Conservation (phyloP, 2,797 vertebrate genomes). For the Catamblyrhynchus diadema region DNA sequence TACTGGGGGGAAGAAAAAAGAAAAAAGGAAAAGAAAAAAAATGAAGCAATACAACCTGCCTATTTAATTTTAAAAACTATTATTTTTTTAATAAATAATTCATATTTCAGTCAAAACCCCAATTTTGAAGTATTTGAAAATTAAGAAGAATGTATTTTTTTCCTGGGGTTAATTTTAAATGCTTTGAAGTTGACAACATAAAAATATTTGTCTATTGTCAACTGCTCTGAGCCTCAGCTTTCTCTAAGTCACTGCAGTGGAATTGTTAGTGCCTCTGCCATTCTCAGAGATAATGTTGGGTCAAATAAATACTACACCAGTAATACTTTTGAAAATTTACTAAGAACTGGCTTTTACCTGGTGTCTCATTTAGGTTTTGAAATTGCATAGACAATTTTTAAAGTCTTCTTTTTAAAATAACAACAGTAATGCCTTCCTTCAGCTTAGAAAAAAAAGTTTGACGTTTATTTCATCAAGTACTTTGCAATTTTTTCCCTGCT, state of each 20-base stretch:
- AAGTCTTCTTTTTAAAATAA: neutral
- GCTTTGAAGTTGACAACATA: neutral
- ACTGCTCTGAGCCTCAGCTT: neutral
- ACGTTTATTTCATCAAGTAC: neutral
- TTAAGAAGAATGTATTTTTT: neutral
- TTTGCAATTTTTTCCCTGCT: neutral
- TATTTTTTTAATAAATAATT: neutral
- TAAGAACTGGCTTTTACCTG: fast-evolving
- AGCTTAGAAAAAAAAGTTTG: neutral
- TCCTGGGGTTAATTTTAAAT: neutral
- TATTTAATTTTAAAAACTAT: neutral
- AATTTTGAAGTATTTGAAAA: neutral
- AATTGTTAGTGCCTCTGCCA: neutral
- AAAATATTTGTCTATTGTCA: neutral
- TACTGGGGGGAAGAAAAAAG: fast-evolving
- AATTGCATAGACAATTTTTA: neutral
- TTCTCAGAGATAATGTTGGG: neutral
- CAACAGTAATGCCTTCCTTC: neutral
- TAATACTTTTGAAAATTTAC: neutral
- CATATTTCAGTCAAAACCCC: neutral
- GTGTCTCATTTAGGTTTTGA: neutral
- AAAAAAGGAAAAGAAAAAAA: fast-evolving
- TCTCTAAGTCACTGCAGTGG: neutral
- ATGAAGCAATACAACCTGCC: neutral
- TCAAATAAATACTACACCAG: neutral